Conservation (phyloP, 2,797 vertebrate genomes). For the Orientallactaga sibirica region DNA sequence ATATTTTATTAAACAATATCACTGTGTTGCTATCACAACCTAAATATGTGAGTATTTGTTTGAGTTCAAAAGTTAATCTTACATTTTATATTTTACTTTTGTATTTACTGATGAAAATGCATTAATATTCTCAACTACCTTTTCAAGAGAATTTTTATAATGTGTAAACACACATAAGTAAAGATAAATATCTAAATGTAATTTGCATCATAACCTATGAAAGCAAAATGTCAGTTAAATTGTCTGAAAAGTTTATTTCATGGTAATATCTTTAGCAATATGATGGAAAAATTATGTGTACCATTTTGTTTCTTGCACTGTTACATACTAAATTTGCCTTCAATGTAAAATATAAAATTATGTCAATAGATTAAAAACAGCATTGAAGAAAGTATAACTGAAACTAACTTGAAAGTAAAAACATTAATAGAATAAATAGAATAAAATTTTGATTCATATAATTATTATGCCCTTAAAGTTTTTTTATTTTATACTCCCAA, state of each 20-base stretch:
- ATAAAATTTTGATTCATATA: background rate
- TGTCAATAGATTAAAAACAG: background rate
- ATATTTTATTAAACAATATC: background rate
- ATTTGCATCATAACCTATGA: background rate
- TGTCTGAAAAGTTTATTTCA: background rate
- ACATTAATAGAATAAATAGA: background rate
- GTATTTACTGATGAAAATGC: too few relatives aligned
- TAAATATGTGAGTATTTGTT: too few relatives aligned
- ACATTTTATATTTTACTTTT: too few relatives aligned
- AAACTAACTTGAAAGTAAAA: background rate
- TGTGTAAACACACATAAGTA: background rate
- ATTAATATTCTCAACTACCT: background rate
- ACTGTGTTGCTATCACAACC: background rate
- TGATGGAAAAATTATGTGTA: background rate
- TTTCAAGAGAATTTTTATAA: background rate
- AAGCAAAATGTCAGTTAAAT: conserved; percentile 9
- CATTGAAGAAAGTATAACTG: background rate
- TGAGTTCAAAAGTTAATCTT: too few relatives aligned
- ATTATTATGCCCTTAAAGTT: background rate
- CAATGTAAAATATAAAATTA: conserved; percentile 2
- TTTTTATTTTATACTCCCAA: background rate
- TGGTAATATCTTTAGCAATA: background rate
- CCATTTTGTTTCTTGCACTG: background rate
- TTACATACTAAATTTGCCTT: background rate
- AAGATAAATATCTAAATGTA: conserved; percentile 22